Evolutionary conservation across 2,113 vertebrate species (phyloP).

Genomic region (Willisornis vidua): DNA sequence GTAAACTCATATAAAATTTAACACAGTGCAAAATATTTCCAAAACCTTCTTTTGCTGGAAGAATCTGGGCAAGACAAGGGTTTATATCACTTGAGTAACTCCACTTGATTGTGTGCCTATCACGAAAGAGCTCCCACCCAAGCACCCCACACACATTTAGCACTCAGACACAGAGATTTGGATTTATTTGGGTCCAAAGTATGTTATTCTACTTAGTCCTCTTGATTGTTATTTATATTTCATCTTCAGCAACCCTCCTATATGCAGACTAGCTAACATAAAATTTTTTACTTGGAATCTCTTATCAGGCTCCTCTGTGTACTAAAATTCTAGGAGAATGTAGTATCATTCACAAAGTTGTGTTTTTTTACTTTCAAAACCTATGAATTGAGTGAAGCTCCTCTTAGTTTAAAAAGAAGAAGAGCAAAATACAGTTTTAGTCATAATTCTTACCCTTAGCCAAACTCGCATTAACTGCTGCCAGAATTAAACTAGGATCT

Average conservation of each 20-base stretch:
- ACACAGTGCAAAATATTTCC: not conserved
- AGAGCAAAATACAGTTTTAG: conserved; percentile 1
- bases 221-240: not conserved
- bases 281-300: not conserved
- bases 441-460: not conserved
- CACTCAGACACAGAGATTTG: not conserved
- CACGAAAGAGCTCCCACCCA: not conserved
- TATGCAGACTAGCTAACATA: not conserved
- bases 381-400: not conserved
- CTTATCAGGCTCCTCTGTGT: not conserved
- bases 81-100: not conserved
- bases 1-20: not conserved
- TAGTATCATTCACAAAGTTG: not conserved
- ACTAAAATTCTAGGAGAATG: not conserved
- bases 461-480: not conserved
- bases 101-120: not conserved
- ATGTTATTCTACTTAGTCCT: not conserved
- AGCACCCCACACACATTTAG: not conserved
- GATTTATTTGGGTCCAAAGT: not conserved
- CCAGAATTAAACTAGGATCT: conserved; percentile 40
- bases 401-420: conserved; percentile 5
- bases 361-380: not conserved
- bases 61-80: not conserved
- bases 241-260: not conserved
- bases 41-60: not conserved